A percentile compares a stretch with the other conserved stretches of the same genome.
These are phyloP conservation scores for Monarcha castaneiventris DNA, from an alignment of 2,113 vertebrate genomes.

Conservation along the genomic window DNA sequence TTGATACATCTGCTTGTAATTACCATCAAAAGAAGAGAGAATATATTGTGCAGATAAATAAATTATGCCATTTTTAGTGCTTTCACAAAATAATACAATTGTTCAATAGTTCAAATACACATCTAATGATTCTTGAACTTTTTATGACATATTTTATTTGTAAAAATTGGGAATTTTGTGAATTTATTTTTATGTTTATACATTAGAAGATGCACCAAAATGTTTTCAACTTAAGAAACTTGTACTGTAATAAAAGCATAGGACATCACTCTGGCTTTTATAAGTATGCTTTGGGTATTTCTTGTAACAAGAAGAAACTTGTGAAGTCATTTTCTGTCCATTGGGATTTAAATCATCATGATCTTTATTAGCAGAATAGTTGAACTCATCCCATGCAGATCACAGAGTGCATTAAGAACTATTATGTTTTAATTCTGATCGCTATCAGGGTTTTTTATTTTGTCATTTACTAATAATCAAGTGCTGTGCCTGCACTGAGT, in stretches of 20 bases:
- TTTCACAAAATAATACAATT: conserved; percentile 39
- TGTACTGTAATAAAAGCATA: background rate
- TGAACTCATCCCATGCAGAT: background rate
- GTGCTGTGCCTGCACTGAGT: background rate
- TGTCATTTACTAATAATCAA: background rate
- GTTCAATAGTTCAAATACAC: conserved; percentile 32
- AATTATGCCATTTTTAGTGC: conserved; percentile 22
- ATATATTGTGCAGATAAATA: conserved; percentile 56
- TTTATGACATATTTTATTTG: background rate
- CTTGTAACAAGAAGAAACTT: background rate
- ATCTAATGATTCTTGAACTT: conserved; percentile 13
- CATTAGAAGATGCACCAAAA: background rate
- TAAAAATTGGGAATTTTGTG: background rate
- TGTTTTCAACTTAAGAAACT: background rate
- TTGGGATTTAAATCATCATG: background rate
- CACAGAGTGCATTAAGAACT: background rate
- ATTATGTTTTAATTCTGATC: background rate
- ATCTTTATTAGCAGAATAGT: background rate
- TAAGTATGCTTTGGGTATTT: background rate
- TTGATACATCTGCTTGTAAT: conserved; percentile 78
- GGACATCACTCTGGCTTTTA: background rate
- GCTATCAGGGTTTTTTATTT: background rate
- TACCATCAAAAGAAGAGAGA: conserved; percentile 67
- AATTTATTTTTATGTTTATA: background rate
- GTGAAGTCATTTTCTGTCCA: background rate